Conservation (phyloP, 2,797 vertebrate genomes). For the Momotus momota region DNA sequence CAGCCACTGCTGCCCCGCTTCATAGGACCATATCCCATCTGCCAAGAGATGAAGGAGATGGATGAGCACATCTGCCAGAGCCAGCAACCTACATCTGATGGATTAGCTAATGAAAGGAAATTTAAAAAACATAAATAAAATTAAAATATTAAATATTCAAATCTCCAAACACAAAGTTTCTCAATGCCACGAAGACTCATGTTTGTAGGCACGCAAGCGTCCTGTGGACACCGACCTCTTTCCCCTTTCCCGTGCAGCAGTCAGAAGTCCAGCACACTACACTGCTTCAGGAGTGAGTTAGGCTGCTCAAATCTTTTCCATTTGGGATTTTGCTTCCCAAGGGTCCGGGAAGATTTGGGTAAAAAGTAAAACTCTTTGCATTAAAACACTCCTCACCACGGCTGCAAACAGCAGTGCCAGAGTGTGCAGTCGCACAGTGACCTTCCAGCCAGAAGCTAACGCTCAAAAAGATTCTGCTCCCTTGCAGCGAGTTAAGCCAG, state of each 20-base stretch:
- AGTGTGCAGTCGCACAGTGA: not conserved
- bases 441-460: not conserved
- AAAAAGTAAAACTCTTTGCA: not conserved
- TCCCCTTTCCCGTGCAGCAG: not conserved
- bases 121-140: not conserved
- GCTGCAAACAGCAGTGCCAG: not conserved
- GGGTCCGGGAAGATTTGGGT: not conserved
- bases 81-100: not conserved
- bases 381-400: not conserved
- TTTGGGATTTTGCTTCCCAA: not conserved
- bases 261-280: not conserved
- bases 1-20: not conserved
- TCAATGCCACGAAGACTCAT: not conserved
- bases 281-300: not conserved
- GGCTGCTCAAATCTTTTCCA: not conserved
- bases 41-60: not conserved
- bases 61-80: not conserved
- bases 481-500: not conserved
- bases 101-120: not conserved
- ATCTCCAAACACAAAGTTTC: not conserved
- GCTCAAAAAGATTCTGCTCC: not conserved
- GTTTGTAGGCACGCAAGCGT: not conserved
- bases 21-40: not conserved
- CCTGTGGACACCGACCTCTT: rapidly evolving
- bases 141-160: not conserved